Evolutionary conservation across 1,140 invertebrate species (phyloP).

Genomic region (Neotoxoptera formosana): DNA sequence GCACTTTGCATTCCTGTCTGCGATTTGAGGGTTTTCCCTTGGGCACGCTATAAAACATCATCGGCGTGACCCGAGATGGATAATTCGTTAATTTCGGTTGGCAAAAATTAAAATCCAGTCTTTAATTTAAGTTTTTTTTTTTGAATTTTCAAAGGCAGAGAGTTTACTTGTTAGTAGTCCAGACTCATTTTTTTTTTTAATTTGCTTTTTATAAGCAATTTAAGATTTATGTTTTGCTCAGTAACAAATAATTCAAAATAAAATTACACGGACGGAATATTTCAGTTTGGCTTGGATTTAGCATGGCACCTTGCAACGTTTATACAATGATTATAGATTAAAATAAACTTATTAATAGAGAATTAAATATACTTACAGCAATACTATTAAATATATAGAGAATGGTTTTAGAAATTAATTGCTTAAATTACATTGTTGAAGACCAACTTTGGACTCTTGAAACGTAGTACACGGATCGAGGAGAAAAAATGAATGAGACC

Average conservation of each 20-base stretch:
- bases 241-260: neutral
- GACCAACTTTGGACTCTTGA: too few species aligned
- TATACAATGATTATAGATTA: too few species aligned
- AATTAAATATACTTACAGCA: too few species aligned
- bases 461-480: too few species aligned
- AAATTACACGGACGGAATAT: neutral
- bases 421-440: too few species aligned
- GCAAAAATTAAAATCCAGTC: constrained; percentile 28
- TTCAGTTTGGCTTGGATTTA: neutral
- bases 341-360: too few species aligned
- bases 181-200: neutral
- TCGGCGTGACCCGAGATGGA: neutral
- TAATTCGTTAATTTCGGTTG: constrained; percentile 1
- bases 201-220: neutral
- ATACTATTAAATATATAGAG: too few species aligned
- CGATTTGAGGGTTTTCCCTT: neutral
- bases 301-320: too few species aligned
- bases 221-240: neutral
- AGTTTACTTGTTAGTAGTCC: neutral
- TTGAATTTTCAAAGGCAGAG: neutral
- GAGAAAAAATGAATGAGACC: too few species aligned
- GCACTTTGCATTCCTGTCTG: neutral
- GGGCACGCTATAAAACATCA: neutral
- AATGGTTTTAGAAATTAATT: too few species aligned
- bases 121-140: neutral